phyloP scores from a whole-genome alignment of 2,888 invertebrate species.

The Calephelis perditalis region DNA sequence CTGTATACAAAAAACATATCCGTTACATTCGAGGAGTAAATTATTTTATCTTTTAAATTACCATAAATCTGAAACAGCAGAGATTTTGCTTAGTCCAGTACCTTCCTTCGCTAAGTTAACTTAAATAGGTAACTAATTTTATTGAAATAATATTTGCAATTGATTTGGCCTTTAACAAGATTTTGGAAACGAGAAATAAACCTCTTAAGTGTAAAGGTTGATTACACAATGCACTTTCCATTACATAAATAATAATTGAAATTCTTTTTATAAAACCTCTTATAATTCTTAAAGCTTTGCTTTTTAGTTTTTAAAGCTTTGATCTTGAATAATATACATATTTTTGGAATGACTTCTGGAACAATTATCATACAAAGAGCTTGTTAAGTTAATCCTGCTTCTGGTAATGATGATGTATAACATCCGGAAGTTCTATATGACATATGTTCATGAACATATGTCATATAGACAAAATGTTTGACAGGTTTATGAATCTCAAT shows the following conservation, averaged over 20 bases:
- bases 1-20: too few relatives aligned
- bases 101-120: neutral
- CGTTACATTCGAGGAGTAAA: too few relatives aligned
- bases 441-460: too few relatives aligned
- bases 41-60: too few relatives aligned
- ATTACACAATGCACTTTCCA: slow-evolving; percentile 1
- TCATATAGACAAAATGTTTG: too few relatives aligned
- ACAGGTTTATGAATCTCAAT: too few relatives aligned
- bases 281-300: neutral
- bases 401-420: neutral
- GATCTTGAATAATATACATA: neutral
- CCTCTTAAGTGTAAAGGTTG: neutral
- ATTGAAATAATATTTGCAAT: neutral
- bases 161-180: neutral
- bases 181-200: neutral
- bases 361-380: neutral
- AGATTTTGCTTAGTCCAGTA: neutral
- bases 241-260: neutral
- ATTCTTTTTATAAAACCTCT: neutral
- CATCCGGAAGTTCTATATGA: neutral
- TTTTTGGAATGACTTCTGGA: neutral
- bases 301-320: too few relatives aligned
- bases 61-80: neutral
- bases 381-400: neutral
- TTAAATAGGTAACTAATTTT: neutral